Percentiles rank a stretch among this genome's conserved stretches.
phyloP scores from a whole-genome alignment of 2,113 vertebrate species.

The Cairina moschata region DNA sequence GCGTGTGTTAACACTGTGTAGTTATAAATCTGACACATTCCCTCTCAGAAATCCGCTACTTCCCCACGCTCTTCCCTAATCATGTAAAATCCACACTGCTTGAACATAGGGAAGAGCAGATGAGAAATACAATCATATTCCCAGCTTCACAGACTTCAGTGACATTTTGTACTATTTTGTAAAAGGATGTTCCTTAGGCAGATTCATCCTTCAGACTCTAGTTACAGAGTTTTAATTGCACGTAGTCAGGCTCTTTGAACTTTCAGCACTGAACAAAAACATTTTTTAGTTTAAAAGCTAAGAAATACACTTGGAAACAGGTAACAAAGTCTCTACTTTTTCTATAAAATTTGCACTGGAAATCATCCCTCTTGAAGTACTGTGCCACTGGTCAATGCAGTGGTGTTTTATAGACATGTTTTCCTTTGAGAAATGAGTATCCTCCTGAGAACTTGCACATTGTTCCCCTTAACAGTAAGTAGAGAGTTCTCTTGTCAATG shows the following conservation, averaged over 20 bases:
- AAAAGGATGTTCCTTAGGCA: not conserved
- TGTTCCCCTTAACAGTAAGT: not conserved
- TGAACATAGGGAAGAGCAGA: not conserved
- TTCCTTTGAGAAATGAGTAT: not conserved
- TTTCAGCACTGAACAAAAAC: not conserved
- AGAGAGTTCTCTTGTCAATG: not conserved
- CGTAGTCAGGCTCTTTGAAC: not conserved
- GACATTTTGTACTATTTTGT: not conserved
- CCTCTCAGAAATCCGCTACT: not conserved
- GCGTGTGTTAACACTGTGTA: slow-evolving; percentile 18
- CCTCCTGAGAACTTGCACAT: not conserved
- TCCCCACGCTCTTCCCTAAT: slow-evolving; percentile 5
- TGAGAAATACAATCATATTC: not conserved
- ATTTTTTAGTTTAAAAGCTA: not conserved
- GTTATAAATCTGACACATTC: slow-evolving; percentile 5
- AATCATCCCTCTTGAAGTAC: not conserved
- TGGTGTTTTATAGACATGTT: not conserved
- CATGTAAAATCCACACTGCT: not conserved
- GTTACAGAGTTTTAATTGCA: not conserved
- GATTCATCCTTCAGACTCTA: not conserved
- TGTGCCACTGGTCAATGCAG: not conserved
- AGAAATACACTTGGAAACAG: not conserved
- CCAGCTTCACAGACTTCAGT: not conserved
- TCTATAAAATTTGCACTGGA: not conserved
- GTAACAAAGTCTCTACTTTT: not conserved